A percentile compares a stretch with the other conserved stretches of the same genome.
Evolutionary conservation across 2,113 vertebrate genomes (phyloP).

Genomic region (Sturnus vulgaris): DNA sequence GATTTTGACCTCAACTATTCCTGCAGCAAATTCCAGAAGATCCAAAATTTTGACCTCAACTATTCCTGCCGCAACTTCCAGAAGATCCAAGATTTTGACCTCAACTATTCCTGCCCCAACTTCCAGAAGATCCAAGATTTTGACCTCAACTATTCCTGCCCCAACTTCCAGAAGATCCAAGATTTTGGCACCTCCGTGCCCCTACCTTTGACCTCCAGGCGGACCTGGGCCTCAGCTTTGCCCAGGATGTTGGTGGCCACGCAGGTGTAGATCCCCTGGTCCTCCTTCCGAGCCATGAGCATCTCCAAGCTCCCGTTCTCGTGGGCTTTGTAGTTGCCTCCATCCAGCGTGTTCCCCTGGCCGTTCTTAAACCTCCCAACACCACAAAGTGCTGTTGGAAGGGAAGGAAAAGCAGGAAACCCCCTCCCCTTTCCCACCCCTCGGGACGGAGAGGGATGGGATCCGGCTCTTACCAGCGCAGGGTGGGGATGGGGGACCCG

Average conservation of each 20-base stretch:
- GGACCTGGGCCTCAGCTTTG: slow-evolving; percentile 86
- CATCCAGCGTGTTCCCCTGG: slow-evolving; percentile 91
- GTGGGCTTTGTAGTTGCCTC: slow-evolving; percentile 87
- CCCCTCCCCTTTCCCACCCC: background rate
- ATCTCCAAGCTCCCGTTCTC: slow-evolving; percentile 92
- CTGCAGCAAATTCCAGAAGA: background rate
- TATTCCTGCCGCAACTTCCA: background rate
- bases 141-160: background rate
- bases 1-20: background rate
- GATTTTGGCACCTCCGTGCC: fast-evolving
- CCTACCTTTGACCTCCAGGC: slow-evolving; percentile 96
- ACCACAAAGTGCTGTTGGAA: slow-evolving; percentile 56
- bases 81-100: background rate
- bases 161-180: background rate
- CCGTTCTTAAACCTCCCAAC: slow-evolving; percentile 97
- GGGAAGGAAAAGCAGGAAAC: background rate
- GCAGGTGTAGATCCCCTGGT: slow-evolving; percentile 95
- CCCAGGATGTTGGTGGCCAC: slow-evolving; percentile 93
- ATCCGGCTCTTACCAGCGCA: slow-evolving; percentile 85
- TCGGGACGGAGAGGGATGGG: fast-evolving
- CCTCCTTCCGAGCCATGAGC: slow-evolving; percentile 80
- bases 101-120: background rate
- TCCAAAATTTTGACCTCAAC: too few species aligned
- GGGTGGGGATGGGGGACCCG: slow-evolving; percentile 88
- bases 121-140: background rate